Evolutionary conservation across 2,113 vertebrate species (phyloP), one percentile per base, ranked within the genome.

Genomic region (Stercorarius parasiticus): DNA sequence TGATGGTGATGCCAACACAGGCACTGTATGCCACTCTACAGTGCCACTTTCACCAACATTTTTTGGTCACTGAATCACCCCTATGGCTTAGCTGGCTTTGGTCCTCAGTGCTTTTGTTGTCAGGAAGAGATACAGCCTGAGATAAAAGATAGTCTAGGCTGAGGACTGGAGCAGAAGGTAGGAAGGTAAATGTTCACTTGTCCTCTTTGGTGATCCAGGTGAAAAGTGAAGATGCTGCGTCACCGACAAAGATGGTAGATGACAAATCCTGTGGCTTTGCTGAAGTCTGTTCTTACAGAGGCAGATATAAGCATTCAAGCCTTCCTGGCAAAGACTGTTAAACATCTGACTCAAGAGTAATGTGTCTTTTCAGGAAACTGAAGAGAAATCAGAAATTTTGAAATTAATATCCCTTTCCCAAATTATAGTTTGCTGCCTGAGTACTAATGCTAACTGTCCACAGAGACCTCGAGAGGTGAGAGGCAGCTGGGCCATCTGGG

Each of bases 401-500:
- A 82, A 79, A 81, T 47, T 15, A 59, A 49, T 45, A 9, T 65
- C 11, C 6, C 9, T 84, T 74, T 92, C 45, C n/a, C 23, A 79
- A 70, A 45, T 32, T 53, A 27, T 3, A 25, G 8, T 38, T 79
- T 78, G 26, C 13, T 72, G 29, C 56, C 49, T 27, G 21, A 32
- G 9, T 42, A 40, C 21, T 64, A 29, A 64, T 1, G 2, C 10
- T 71, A 11, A 6, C 6, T 67, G 13, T 64, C 16, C 1, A 1
- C 40, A 69, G 70, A 90, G 43, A 61, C 14, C 6, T 10, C 0
- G 0, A 67, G 30, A 27, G 18, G 26, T 40, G n/a, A 86, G 45
- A 34, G 69, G 29, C 15, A 76, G 56, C 69, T 82, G 49, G n/a
- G 59, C 22, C 20, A 40, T 29, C 40, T 3, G 6, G 34, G 16